phyloP scores from a whole-genome alignment of 2,797 vertebrate genomes.

The Paramormyrops hopkinsi region DNA sequence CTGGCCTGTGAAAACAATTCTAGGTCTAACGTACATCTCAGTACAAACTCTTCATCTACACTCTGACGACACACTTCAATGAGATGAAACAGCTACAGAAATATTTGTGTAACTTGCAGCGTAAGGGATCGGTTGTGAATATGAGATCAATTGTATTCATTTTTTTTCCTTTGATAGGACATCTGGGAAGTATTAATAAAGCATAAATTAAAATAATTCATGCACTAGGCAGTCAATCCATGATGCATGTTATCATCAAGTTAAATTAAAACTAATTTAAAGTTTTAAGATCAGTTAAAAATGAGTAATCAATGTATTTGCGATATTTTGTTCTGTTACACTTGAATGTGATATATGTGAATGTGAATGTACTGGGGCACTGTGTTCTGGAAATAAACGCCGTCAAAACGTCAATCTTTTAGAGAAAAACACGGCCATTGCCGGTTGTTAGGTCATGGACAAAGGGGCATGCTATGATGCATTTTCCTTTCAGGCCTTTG shows the following conservation, averaged over 20 bases:
- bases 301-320: background rate
- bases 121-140: background rate
- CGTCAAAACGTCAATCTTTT: background rate
- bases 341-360: background rate
- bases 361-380: background rate
- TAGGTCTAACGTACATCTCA: background rate
- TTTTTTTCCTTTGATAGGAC: background rate
- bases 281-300: background rate
- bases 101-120: background rate
- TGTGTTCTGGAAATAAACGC: background rate
- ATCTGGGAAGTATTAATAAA: background rate
- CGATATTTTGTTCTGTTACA: background rate
- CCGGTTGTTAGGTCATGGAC: background rate
- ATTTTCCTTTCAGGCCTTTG: background rate
- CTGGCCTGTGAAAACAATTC: background rate
- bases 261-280: background rate
- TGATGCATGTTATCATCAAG: too few species aligned
- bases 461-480: background rate
- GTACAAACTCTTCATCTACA: background rate
- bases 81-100: background rate
- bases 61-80: background rate
- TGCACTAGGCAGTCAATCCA: background rate
- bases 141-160: background rate
- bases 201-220: background rate
- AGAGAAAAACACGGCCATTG: background rate